Evolutionary conservation across 2,888 invertebrate genomes (phyloP), one percentile per base, ranked within the genome.

Genomic region (Dynastes tityus): DNA sequence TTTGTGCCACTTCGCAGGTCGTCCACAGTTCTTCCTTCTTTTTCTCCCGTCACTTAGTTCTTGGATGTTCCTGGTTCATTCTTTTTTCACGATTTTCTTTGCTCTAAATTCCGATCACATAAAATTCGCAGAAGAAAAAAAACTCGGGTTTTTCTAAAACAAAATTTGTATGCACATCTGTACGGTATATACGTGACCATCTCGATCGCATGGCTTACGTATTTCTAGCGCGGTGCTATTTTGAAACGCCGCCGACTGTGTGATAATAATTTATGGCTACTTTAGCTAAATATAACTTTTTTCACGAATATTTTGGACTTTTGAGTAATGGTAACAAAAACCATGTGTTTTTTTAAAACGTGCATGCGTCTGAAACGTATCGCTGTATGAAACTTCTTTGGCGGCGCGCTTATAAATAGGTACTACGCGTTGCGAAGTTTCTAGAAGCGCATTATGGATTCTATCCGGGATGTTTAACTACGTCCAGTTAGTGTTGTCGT

Each of bases 201-300:
- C 51, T 32, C 22, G 58, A 16, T 58, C 70, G 29, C n/a, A 22
- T 73, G 73, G 37, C 32, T 40, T 71, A 58, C 22, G 40, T 67
- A 67, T 67, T 67, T 67, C 45, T 45, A 49, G 67, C 9, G n/a
- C 16, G 55, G 6, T 11, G 73, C 73, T 73, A 73, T 73, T 73
- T 73, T 73, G 58, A 64, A 73, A 40, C 40, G 58, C 73, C 40
- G 45, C 73, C 73, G 58, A 58, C 58, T 37, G 73, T 73, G 73
- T 73, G 73, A 58, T 73, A 58, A 37, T 73, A 73, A 73, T 73
- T 73, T 73, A 73, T 73, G 73, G 58, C 40, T 58, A 73, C 73
- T 73, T 45, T 73, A 73, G 40, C 73, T 73, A 73, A 73, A 73
- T 73, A 58, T 73, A 73, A 73, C 73, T 73, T 73, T 73, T 73